Base-by-base conservation (phyloP, 2,113 vertebrate species). In the Oostethus manadensis region DNA sequence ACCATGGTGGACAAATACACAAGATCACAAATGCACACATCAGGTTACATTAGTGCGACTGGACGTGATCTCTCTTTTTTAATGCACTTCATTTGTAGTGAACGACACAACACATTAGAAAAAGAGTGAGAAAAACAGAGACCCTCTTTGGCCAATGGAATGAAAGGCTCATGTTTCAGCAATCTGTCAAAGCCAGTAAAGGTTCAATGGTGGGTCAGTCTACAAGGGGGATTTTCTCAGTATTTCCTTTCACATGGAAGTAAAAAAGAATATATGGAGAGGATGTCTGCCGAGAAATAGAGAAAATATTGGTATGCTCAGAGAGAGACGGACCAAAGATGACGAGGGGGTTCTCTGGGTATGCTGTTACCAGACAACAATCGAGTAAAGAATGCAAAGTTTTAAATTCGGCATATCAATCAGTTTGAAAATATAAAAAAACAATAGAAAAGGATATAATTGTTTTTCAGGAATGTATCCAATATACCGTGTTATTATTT, bases 191-290 rank as follows among this genome's bases (percentile, higher is more conserved):
- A 83, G 71, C 61, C 40, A 49, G 68, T 62, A 68, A 79, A 85
- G 82, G 84, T 88, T 89, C 88, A 88, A 66, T 64, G n/a, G 46
- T 68, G 58, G 86, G 86, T 87, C 85, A 88, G 64, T 55, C 72
- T 69, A 75, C 53, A 3, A 16, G 68, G 69, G 68, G 71, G 64
- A 53, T 71, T 71, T 74, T 72, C 66, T 68, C 59, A 48, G 54
- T 29, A 38, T 75, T 73, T 60, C 50, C 29, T 71, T 84, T 86
- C 72, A 83, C 74, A 64, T 47, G 56, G 58, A 48, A 26, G 51
- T 64, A 58, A 50, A 76, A 49, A 60, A 46, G 70, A 51, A 66
- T 62, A 65, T 49, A 59, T 70, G 62, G 23, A 64, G 70, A 57
- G 49, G 60, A 49, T 56, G 53, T 49, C 51, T 46, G 58, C 67